Evolutionary conservation across 2,113 vertebrate genomes (phyloP).

Genomic region (Macroglossus sobrinus): DNA sequence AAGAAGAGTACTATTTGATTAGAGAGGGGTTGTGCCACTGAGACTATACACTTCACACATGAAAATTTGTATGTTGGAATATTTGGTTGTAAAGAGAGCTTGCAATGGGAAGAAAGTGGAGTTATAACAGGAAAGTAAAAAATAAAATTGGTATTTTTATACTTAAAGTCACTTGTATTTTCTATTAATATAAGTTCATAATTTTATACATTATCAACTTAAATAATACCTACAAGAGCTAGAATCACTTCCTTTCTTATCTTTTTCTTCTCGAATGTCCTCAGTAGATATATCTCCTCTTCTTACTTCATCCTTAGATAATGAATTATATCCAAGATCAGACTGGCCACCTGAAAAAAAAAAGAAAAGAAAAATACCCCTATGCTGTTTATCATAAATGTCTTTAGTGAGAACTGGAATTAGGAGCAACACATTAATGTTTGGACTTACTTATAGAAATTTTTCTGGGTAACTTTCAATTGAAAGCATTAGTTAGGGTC

Average conservation of each 20-base stretch:
- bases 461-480: conserved; percentile 62
- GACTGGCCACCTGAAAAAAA: conserved; percentile 88
- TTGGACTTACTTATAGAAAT: neutral
- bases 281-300: conserved; percentile 83
- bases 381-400: conserved; percentile 40
- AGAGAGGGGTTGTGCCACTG: neutral
- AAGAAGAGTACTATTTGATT: neutral
- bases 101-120: neutral
- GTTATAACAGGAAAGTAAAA: neutral
- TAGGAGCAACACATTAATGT: neutral
- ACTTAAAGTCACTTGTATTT: conserved; percentile 35
- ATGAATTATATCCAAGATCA: conserved; percentile 91
- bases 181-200: neutral
- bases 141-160: conserved; percentile 21
- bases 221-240: conserved; percentile 87
- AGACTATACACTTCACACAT: neutral
- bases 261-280: conserved; percentile 82
- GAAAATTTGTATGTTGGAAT: neutral
- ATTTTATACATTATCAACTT: neutral
- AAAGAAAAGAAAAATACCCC: conserved; percentile 6
- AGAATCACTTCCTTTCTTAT: conserved; percentile 87
- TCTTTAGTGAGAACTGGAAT: conserved; percentile 36
- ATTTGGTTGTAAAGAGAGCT: neutral
- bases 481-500: conserved; percentile 45
- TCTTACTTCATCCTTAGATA: conserved; percentile 92